These are phyloP conservation scores for Mamestra configurata DNA, from an alignment of 1,140 invertebrate species.

Conservation along the genomic window DNA sequence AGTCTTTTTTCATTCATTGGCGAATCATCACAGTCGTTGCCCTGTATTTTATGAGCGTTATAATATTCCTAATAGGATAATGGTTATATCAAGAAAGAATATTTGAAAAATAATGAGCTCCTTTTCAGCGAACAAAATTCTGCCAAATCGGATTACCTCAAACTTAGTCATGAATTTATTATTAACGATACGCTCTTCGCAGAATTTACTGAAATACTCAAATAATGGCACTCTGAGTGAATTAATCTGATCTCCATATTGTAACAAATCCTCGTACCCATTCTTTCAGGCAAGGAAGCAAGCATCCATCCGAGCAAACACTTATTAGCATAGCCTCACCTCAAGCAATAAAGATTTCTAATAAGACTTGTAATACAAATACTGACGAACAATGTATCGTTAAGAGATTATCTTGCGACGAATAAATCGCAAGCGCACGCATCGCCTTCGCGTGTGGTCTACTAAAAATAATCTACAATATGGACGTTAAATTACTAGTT, in stretches of 20 bases:
- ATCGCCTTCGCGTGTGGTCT: slow-evolving; percentile 30
- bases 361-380: background rate
- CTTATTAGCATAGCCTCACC: background rate
- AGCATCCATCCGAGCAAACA: background rate
- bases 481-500: slow-evolving; percentile 7
- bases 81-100: too few species aligned
- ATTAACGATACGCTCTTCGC: background rate
- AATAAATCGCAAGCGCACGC: slow-evolving; percentile 18
- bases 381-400: slow-evolving; percentile 32
- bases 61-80: too few species aligned
- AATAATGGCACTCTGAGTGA: too few species aligned
- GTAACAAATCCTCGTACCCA: too few species aligned
- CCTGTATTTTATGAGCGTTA: too few species aligned
- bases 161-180: background rate
- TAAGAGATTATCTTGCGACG: slow-evolving; percentile 21
- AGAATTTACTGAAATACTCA: too few species aligned
- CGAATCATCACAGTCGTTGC: too few species aligned
- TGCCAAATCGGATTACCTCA: too few species aligned
- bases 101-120: too few species aligned
- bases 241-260: too few species aligned
- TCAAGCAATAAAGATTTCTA: slow-evolving; percentile 11
- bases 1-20: too few species aligned
- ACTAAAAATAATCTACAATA: slow-evolving; percentile 38
- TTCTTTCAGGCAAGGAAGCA: background rate
- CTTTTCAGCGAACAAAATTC: too few species aligned